Base-by-base conservation (phyloP, 2,888 invertebrate genomes). In the Desoria tigrina region DNA sequence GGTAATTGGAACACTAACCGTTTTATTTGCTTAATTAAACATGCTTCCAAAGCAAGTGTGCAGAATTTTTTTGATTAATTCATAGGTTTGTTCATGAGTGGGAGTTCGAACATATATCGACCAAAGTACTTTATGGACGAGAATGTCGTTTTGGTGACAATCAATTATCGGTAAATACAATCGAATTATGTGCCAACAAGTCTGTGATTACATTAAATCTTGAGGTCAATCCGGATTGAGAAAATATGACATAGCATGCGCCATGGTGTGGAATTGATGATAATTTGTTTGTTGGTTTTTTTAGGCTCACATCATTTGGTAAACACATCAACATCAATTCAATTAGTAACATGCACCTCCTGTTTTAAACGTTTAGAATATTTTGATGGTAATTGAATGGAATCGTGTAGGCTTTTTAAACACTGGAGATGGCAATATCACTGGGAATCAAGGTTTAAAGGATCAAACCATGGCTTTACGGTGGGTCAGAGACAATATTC, bases 321-420 rank as follows among this genome's bases (percentile, higher is more conserved):
- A 61, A 50, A 39, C 1, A 26, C 4, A 45, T 32, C 6, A 4
- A 32, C 11, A n/a, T n/a, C n/a, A n/a, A n/a, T n/a, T n/a, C n/a
- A n/a, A n/a, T n/a, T n/a, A n/a, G n/a, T n/a, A n/a, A n/a, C n/a
- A n/a, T n/a, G n/a, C n/a, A n/a, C n/a, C n/a, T n/a, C n/a, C n/a
- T n/a, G n/a, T n/a, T n/a, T n/a, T n/a, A n/a, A n/a, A n/a, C n/a
- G n/a, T n/a, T n/a, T n/a, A n/a, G n/a, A n/a, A n/a, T n/a, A n/a
- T n/a, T n/a, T n/a, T n/a, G n/a, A n/a, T 23, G 11, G n/a, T 21
- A 3, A 61, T 51, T n/a, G n/a, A n/a, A n/a, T n/a, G n/a, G n/a
- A n/a, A n/a, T n/a, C n/a, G n/a, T n/a, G n/a, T 26, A 66, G 71
- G 71, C 1, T 71, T 71, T 62, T 42, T 71, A 4, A 71, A 71